Evolutionary conservation across 2,888 invertebrate genomes (phyloP).

Genomic region (Dromius quadrimaculatus): DNA sequence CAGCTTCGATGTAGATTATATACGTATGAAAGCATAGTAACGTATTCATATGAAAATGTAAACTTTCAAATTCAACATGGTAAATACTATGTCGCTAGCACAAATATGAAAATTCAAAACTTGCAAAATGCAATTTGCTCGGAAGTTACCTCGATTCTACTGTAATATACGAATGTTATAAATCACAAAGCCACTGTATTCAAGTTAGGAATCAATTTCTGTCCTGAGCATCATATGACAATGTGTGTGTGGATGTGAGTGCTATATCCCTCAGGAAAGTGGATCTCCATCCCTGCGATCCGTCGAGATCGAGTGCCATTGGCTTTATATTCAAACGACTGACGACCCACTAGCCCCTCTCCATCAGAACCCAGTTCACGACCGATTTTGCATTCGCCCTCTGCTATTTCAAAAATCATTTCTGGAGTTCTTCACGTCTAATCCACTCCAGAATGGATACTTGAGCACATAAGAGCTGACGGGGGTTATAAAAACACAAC

Average conservation of each 20-base stretch:
- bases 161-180: not conserved
- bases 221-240: not conserved
- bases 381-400: slow-evolving; percentile 27
- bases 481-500: not conserved
- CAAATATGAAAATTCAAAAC: too few species aligned
- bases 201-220: slow-evolving; percentile 7
- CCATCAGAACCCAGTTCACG: not conserved
- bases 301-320: slow-evolving; percentile 32
- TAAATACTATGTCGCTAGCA: too few species aligned
- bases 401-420: slow-evolving; percentile 34
- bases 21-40: too few species aligned
- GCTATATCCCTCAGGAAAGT: not conserved
- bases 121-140: not conserved
- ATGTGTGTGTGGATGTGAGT: not conserved
- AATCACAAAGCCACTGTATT: not conserved
- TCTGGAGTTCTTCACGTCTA: slow-evolving; percentile 28
- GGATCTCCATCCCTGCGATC: not conserved
- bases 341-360: not conserved
- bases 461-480: not conserved
- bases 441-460: slow-evolving; percentile 26
- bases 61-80: too few species aligned
- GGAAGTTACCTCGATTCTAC: not conserved
- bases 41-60: too few species aligned
- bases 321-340: slow-evolving; percentile 32
- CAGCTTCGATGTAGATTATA: too few species aligned